Conservation (phyloP, 2,797 vertebrate genomes). For the Coranthus polyacanthus region DNA sequence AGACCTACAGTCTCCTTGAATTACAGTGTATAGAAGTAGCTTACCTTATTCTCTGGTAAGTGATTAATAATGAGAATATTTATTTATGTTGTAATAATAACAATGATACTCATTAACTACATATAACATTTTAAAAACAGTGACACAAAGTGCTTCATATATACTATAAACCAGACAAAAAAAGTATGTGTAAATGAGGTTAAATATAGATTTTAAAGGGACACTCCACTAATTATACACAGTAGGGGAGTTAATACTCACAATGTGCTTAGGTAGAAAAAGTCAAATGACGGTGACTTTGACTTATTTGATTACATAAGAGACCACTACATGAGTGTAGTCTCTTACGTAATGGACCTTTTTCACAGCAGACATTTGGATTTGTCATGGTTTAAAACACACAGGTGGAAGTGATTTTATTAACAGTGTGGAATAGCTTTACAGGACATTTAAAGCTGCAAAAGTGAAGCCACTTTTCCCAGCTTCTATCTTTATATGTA, state of each 20-base stretch:
- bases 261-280: too few relatives aligned
- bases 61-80: slow-evolving; percentile 28
- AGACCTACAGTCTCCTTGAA: slow-evolving; percentile 25
- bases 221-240: background rate
- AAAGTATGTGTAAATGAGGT: background rate
- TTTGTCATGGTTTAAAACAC: too few relatives aligned
- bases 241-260: background rate
- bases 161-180: background rate
- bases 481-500: too few relatives aligned
- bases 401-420: too few relatives aligned
- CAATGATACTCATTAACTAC: slow-evolving; percentile 28
- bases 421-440: too few relatives aligned
- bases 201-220: slow-evolving; percentile 4
- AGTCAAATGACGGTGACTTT: background rate
- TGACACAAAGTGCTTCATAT: slow-evolving; percentile 60
- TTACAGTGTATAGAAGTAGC: slow-evolving; percentile 36
- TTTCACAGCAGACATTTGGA: too few relatives aligned
- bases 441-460: too few relatives aligned
- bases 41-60: slow-evolving; percentile 10
- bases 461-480: too few relatives aligned
- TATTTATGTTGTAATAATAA: slow-evolving; percentile 47
- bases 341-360: too few relatives aligned
- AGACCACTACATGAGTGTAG: too few relatives aligned
- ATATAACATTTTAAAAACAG: slow-evolving; percentile 52
- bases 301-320: too few relatives aligned